Evolutionary conservation across 2,797 vertebrate species (phyloP), one percentile per base, ranked within the genome.

Genomic region (Phrynocephalus forsythii): DNA sequence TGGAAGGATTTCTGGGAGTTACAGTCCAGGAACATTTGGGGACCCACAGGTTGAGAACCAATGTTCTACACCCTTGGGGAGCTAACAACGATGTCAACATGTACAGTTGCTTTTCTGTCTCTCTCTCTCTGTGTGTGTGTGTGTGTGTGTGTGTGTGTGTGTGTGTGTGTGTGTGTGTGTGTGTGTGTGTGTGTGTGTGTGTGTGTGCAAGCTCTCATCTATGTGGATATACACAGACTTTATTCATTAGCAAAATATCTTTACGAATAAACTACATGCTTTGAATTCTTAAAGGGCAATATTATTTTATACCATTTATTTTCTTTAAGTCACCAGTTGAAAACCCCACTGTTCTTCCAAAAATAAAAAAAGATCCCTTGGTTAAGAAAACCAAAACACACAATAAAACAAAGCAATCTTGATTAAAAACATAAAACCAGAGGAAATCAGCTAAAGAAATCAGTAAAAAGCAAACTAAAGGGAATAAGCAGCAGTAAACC

Each of bases 41-140:
- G 33, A 33, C 33, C 33, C 33, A 33, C 33, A 33, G 33, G 33
- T 33, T 33, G 33, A 33, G 33, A 33, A 33, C 33, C 33, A 33
- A 2, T 33, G 33, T 33, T 33, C 33, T 33, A 33, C 33, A 33
- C 1, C 33, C 33, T 33, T 33, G 33, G 33, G 33, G 33, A 33
- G 33, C 33, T 33, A 56, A 56, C 52, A 56, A 24, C 79, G 60
- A 52, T 83, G 66, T 82, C 89, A 93, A 89, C 87, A 90, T 82
- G 88, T 83, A 83, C 50, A 7, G 1, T 86, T 82, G 89, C 88
- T 92, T 94, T 92, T 91, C 86, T 91, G 88, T 92, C 33, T 33
- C 33, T 33, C 33, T 33, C 33, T 33, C 33, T 33, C 33, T 33
- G 50, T 52, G 52, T 52, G 10, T 52, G 44, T 52, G 72, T 60